Conservation (phyloP, 1,140 invertebrate species). For the Drosophila virilis region DNA sequence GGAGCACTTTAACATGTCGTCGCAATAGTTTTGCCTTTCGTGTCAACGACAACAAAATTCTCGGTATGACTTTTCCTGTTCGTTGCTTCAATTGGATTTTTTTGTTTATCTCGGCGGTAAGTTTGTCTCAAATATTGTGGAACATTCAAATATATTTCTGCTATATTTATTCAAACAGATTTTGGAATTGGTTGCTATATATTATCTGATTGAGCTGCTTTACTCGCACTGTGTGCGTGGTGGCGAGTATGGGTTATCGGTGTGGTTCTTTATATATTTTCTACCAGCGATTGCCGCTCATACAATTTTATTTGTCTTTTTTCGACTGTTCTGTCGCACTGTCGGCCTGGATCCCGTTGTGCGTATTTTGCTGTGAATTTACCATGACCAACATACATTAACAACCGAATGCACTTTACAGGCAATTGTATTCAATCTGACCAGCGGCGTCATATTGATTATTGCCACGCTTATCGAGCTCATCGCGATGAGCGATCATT, state of each 20-base stretch:
- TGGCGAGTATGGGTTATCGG: constrained; percentile 51
- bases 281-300: constrained; percentile 46
- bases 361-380: constrained; percentile 24
- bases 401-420: constrained; percentile 19
- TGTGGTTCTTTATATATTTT: constrained; percentile 37
- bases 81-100: constrained; percentile 41
- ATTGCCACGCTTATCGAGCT: constrained; percentile 28
- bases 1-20: not conserved
- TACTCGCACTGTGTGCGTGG: constrained; percentile 49
- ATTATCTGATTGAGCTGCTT: constrained; percentile 24
- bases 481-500: constrained; percentile 45
- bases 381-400: not conserved
- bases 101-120: constrained; percentile 53
- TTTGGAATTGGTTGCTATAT: constrained; percentile 42
- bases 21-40: constrained; percentile 46
- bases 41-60: constrained; percentile 56
- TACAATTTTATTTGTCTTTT: constrained; percentile 17
- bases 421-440: constrained; percentile 57
- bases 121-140: not conserved
- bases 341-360: constrained; percentile 71
- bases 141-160: not conserved
- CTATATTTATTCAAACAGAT: constrained; percentile 18
- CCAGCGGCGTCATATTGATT: constrained; percentile 43
- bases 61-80: constrained; percentile 48
- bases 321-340: constrained; percentile 44